Percentiles rank a stretch among this genome's conserved stretches.
phyloP scores from a whole-genome alignment of 1,140 invertebrate species.

The Nasonia giraulti region DNA sequence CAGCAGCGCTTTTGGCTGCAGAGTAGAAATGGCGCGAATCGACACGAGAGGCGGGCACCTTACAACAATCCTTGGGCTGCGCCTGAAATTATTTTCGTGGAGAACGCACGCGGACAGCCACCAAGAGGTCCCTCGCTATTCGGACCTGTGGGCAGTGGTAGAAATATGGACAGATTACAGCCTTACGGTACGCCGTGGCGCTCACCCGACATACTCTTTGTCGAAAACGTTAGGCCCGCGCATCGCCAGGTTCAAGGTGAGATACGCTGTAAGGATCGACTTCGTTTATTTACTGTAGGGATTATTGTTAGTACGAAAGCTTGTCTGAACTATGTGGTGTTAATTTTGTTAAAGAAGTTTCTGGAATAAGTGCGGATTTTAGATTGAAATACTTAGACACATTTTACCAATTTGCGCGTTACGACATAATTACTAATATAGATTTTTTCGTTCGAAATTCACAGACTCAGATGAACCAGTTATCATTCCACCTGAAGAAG shows the following conservation, averaged over 20 bases:
- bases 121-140: slow-evolving; percentile 24
- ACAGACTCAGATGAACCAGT: slow-evolving; percentile 50
- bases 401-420: too few species aligned
- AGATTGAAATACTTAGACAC: too few species aligned
- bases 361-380: not conserved
- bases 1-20: slow-evolving; percentile 35
- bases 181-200: slow-evolving; percentile 47
- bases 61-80: slow-evolving; percentile 48
- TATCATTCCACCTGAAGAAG: slow-evolving; percentile 50
- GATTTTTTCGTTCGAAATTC: not conserved
- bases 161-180: slow-evolving; percentile 39
- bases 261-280: not conserved
- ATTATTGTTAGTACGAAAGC: not conserved
- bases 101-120: slow-evolving; percentile 19
- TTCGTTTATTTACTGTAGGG: not conserved
- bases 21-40: not conserved
- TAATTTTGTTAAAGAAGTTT: not conserved
- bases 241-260: slow-evolving; percentile 47
- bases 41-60: slow-evolving; percentile 31
- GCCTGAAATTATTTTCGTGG: slow-evolving; percentile 41
- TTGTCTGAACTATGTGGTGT: not conserved
- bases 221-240: slow-evolving; percentile 47
- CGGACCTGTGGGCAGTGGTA: not conserved
- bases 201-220: slow-evolving; percentile 43
- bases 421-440: not conserved